Conservation (phyloP, 2,888 invertebrate species). For the Troilus luridus region DNA sequence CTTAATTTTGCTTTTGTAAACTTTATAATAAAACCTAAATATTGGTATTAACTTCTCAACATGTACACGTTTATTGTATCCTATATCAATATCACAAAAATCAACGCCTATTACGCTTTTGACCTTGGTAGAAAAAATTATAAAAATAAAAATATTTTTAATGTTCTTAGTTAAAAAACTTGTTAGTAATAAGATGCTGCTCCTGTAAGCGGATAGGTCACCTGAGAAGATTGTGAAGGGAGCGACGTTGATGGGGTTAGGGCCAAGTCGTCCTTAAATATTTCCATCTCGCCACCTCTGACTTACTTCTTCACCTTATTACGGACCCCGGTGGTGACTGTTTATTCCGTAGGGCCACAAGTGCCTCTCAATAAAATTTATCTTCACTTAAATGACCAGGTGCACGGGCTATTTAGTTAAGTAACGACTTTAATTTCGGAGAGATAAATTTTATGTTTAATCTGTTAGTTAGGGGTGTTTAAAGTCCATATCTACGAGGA, state of each 20-base stretch:
- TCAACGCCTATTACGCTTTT: too few relatives aligned
- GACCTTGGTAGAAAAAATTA: not conserved
- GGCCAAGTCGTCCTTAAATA: not conserved
- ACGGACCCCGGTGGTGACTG: not conserved
- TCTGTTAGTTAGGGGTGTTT: not conserved
- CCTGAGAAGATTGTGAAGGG: not conserved
- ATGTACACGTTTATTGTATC: too few relatives aligned
- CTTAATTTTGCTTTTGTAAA: too few relatives aligned
- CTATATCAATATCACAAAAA: too few relatives aligned
- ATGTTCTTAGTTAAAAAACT: not conserved
- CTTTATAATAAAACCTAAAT: too few relatives aligned
- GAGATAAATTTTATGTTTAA: not conserved
- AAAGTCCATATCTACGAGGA: too few relatives aligned
- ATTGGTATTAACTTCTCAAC: too few relatives aligned
- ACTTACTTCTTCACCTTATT: conserved; percentile 20
- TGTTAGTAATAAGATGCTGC: not conserved
- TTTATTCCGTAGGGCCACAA: not conserved
- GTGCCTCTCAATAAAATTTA: not conserved
- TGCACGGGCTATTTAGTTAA: not conserved
- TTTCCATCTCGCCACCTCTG: conserved; percentile 10
- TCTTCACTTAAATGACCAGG: not conserved
- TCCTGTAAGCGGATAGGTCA: not conserved
- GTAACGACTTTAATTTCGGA: not conserved
- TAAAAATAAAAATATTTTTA: not conserved
- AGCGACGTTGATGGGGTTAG: not conserved